Conservation (phyloP, 1,140 invertebrate species). For the Himalopsyche phryganea region DNA sequence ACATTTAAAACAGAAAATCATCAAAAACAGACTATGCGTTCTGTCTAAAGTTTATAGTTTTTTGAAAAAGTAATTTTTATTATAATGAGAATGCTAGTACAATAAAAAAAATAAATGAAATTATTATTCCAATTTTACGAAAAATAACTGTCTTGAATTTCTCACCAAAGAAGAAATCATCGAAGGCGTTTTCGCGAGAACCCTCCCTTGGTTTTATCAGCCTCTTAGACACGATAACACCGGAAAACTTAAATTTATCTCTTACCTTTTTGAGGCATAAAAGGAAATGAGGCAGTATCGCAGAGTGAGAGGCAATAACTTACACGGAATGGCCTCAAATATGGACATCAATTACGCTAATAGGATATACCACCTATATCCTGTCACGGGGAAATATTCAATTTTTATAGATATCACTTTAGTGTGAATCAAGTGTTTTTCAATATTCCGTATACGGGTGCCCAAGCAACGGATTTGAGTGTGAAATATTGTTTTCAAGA, state of each 20-base stretch:
- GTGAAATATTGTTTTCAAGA: conserved; percentile 30
- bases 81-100: too few relatives aligned
- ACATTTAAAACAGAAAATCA: too few relatives aligned
- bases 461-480: conserved; percentile 13
- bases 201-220: too few relatives aligned
- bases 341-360: conserved; percentile 30
- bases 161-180: too few relatives aligned
- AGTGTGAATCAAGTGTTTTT: conserved; percentile 30
- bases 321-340: conserved; percentile 25
- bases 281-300: conserved; percentile 18
- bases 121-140: too few relatives aligned
- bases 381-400: conserved; percentile 32
- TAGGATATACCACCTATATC: conserved; percentile 24
- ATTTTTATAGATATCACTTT: conserved; percentile 34
- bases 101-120: too few relatives aligned
- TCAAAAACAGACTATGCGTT: too few relatives aligned
- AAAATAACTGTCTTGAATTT: too few relatives aligned
- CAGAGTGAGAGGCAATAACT: conserved; percentile 18
- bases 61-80: too few relatives aligned
- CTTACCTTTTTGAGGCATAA: conserved; percentile 23
- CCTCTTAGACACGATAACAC: conserved; percentile 1
- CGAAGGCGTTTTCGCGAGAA: too few relatives aligned
- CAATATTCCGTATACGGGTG: conserved; percentile 29
- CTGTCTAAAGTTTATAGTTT: too few relatives aligned
- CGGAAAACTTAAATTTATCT: conserved; percentile 28